phyloP scores from a whole-genome alignment of 2,888 invertebrate genomes.

The Cephalotes varians region DNA sequence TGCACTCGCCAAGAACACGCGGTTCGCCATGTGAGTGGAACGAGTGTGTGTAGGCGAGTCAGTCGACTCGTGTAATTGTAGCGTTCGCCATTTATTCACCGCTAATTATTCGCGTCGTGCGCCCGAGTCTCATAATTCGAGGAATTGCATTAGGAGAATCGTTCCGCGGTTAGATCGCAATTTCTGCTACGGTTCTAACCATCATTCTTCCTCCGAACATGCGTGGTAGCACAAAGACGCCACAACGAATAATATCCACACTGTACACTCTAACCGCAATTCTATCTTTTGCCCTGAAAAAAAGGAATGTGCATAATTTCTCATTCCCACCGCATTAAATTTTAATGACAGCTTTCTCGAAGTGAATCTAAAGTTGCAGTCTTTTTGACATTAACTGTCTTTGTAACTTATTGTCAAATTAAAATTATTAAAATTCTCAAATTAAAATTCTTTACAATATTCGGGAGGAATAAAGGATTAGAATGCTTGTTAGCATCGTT shows the following conservation, averaged over 20 bases:
- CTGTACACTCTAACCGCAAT: background rate
- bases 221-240: background rate
- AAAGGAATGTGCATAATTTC: background rate
- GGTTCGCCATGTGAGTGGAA: background rate
- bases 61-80: constrained; percentile 44
- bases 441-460: too few species aligned
- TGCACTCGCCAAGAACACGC: constrained; percentile 13
- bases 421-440: too few species aligned
- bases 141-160: constrained; percentile 52
- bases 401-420: background rate
- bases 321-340: constrained; percentile 1
- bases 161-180: constrained; percentile 50
- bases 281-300: background rate
- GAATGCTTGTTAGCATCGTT: too few species aligned
- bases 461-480: too few species aligned
- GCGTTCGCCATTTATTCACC: constrained; percentile 49
- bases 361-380: background rate
- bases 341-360: constrained; percentile 21
- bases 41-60: background rate
- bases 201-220: constrained; percentile 17
- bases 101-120: constrained; percentile 54
- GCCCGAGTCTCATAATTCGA: constrained; percentile 50
- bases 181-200: constrained; percentile 34
- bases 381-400: background rate
- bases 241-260: constrained; percentile 27